Percentiles rank a stretch among this genome's conserved stretches.
These are phyloP conservation scores for Melanostigma gelatinosum DNA, from an alignment of 2,113 vertebrate species.

Conservation along the genomic window DNA sequence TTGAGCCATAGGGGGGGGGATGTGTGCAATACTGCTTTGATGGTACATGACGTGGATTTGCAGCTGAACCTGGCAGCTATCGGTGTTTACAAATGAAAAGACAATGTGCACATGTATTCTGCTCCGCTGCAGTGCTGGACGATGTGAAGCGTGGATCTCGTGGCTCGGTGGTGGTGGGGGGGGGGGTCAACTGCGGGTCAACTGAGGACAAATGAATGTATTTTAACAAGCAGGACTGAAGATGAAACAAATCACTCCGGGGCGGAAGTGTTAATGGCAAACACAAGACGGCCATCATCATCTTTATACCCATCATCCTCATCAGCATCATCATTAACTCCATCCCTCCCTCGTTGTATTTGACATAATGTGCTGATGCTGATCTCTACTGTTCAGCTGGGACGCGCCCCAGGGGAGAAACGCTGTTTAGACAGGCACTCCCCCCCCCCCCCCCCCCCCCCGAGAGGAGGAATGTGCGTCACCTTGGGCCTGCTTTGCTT, in stretches of 20 bases:
- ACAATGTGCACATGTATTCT: constrained; percentile 48
- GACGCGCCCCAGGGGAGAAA: constrained; percentile 60
- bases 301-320: constrained; percentile 59
- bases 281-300: constrained; percentile 67
- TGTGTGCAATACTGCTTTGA: constrained; percentile 64
- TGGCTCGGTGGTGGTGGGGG: constrained; percentile 33
- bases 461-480: constrained; percentile 73
- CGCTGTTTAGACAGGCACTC: constrained; percentile 64
- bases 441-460: constrained; percentile 54
- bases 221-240: constrained; percentile 62
- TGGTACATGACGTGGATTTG: constrained; percentile 47
- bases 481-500: constrained; percentile 63
- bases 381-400: constrained; percentile 66
- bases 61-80: constrained; percentile 37
- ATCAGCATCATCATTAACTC: constrained; percentile 68
- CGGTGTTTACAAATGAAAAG: constrained; percentile 50
- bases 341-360: constrained; percentile 64
- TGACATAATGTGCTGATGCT: constrained; percentile 75
- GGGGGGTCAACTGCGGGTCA: constrained; percentile 37
- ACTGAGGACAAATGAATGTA: constrained; percentile 71
- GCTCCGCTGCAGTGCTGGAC: constrained; percentile 45
- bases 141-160: constrained; percentile 23
- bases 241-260: constrained; percentile 58
- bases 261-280: constrained; percentile 63
- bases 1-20: constrained; percentile 42